Conservation (phyloP, 2,797 vertebrate species). For the Toxotes lorentzi region DNA sequence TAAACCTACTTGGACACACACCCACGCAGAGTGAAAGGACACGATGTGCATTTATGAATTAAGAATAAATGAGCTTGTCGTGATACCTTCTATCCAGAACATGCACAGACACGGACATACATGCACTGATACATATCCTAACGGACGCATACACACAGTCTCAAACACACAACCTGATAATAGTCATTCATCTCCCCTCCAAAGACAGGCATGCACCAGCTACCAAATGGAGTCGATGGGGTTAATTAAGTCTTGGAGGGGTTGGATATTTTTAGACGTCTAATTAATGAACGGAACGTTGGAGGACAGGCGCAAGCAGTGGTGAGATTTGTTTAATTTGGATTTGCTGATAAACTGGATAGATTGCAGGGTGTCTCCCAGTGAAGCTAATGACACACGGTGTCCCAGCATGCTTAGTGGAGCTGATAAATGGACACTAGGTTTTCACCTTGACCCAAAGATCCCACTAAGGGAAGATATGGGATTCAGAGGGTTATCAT, state of each 20-base stretch:
- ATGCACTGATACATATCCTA: not conserved
- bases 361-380: constrained; percentile 62
- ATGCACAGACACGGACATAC: constrained; percentile 12
- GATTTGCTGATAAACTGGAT: constrained; percentile 72
- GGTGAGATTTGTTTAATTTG: constrained; percentile 82
- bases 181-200: constrained; percentile 71
- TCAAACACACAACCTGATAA: constrained; percentile 52
- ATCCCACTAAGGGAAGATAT: not conserved
- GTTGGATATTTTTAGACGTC: constrained; percentile 88
- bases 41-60: not conserved
- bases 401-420: constrained; percentile 11
- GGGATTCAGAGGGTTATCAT: not conserved
- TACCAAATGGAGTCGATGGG: constrained; percentile 79
- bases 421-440: constrained; percentile 1
- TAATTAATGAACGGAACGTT: constrained; percentile 84
- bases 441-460: constrained; percentile 26
- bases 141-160: constrained; percentile 21
- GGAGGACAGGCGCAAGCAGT: constrained; percentile 82
- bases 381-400: constrained; percentile 38
- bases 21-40: not conserved
- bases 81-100: constrained; percentile 14
- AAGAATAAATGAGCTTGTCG: constrained; percentile 2
- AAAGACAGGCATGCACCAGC: constrained; percentile 68
- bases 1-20: not conserved
- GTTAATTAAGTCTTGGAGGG: constrained; percentile 90